A percentile compares a stretch with the other conserved stretches of the same genome.
Evolutionary conservation across 2,113 vertebrate genomes (phyloP).

Genomic region (Coptodon rendalli): DNA sequence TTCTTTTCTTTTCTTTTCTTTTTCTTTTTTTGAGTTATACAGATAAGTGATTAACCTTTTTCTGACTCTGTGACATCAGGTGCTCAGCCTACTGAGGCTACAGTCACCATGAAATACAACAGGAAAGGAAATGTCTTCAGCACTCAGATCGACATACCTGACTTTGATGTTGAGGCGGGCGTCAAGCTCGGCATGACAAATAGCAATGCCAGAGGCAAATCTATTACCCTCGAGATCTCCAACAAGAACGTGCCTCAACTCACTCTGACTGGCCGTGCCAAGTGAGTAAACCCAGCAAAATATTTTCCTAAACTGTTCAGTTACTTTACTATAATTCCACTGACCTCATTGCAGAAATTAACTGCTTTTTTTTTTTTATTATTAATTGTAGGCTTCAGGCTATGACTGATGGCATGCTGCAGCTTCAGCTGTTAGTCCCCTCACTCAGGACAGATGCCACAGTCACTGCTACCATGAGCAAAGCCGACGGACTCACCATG

Average conservation of each 20-base stretch:
- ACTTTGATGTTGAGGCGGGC: conserved; percentile 75
- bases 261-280: conserved; percentile 74
- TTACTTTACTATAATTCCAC: neutral
- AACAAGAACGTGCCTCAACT: conserved; percentile 81
- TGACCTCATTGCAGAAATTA: neutral
- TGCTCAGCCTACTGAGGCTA: conserved; percentile 67
- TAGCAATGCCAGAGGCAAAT: conserved; percentile 59
- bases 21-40: neutral
- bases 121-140: conserved; percentile 74
- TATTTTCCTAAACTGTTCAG: neutral
- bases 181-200: conserved; percentile 75
- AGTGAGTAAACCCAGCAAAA: conserved; percentile 65
- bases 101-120: conserved; percentile 78
- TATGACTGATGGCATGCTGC: conserved; percentile 67
- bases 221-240: conserved; percentile 73
- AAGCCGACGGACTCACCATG: conserved; percentile 58
- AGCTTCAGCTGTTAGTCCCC: conserved; percentile 75
- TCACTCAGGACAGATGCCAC: conserved; percentile 72
- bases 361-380: neutral
- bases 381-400: conserved; percentile 63
- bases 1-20: neutral
- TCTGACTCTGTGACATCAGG: conserved; percentile 54
- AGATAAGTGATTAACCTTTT: neutral
- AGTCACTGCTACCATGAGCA: conserved; percentile 68
- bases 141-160: conserved; percentile 76